Percentiles rank a stretch among this genome's conserved stretches.
These are phyloP conservation scores for Megalopta genalis DNA, from an alignment of 1,140 invertebrate species.

Conservation along the genomic window DNA sequence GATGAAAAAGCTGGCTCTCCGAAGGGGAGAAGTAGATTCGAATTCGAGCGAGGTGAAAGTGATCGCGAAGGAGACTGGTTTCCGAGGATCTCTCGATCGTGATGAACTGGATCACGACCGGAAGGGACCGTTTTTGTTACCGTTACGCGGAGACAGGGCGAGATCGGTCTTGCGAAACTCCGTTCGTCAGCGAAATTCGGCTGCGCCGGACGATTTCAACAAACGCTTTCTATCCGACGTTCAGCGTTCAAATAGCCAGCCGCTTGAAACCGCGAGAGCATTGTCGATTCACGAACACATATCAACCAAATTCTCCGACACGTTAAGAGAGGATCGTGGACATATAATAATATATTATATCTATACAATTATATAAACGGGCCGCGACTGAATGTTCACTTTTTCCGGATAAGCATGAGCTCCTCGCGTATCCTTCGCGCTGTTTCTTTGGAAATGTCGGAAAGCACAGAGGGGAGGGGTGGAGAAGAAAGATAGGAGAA, in stretches of 20 bases:
- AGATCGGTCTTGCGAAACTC: background rate
- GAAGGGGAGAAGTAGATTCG: background rate
- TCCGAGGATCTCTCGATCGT: background rate
- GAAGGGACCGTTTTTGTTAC: background rate
- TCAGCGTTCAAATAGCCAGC: background rate
- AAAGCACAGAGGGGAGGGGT: too few relatives aligned
- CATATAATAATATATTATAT: slow-evolving; percentile 5
- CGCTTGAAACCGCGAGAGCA: slow-evolving; percentile 11
- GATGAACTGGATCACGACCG: background rate
- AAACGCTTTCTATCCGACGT: slow-evolving; percentile 16
- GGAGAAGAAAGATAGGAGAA: background rate
- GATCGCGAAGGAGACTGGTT: too few relatives aligned
- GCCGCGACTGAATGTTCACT: slow-evolving; percentile 10
- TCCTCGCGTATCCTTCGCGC: slow-evolving; percentile 20
- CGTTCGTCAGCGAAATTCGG: background rate
- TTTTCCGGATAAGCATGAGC: slow-evolving; percentile 1
- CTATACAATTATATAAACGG: slow-evolving; percentile 16
- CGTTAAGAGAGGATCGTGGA: slow-evolving; percentile 22
- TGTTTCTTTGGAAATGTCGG: background rate
- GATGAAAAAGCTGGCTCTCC: too few relatives aligned
- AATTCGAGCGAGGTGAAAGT: background rate
- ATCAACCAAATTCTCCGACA: slow-evolving; percentile 45
- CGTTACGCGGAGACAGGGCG: background rate
- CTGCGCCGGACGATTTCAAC: background rate
- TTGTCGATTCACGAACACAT: slow-evolving; percentile 36